Conservation (phyloP, 2,888 invertebrate species). For the Tenthredo scrophulariae region DNA sequence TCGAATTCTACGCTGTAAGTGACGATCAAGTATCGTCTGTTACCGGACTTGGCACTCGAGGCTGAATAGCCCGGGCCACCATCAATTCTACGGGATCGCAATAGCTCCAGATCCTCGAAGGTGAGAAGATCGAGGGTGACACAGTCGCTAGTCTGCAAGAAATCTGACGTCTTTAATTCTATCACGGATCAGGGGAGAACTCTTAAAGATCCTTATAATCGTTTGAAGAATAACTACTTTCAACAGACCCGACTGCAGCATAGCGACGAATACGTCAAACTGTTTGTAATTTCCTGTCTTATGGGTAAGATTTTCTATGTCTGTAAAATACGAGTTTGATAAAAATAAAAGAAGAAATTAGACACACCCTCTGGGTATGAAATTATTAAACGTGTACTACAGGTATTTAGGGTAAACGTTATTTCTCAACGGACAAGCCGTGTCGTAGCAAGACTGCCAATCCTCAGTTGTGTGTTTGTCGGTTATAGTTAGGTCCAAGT, state of each 20-base stretch:
- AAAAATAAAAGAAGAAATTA: neutral
- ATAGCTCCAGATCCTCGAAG: constrained; percentile 79
- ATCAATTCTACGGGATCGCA: constrained; percentile 76
- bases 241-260: constrained; percentile 80
- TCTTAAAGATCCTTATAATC: neutral
- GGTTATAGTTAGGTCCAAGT: constrained; percentile 78
- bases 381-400: neutral
- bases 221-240: constrained; percentile 74
- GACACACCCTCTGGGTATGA: neutral
- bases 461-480: constrained; percentile 80
- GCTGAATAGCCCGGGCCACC: constrained; percentile 65
- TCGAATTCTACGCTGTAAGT: constrained; percentile 81
- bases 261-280: constrained; percentile 80
- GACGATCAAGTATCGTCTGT: constrained; percentile 80
- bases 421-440: constrained; percentile 75
- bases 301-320: constrained; percentile 80
- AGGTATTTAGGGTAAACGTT: neutral
- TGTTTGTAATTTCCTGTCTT: constrained; percentile 81
- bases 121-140: constrained; percentile 80
- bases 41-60: constrained; percentile 69
- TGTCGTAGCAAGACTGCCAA: constrained; percentile 80
- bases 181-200: constrained; percentile 34
- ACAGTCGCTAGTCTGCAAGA: constrained; percentile 79
- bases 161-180: neutral
- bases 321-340: constrained; percentile 67